These are phyloP conservation scores for Thymelicus sylvestris DNA, from an alignment of 2,888 invertebrate genomes.

Conservation along the genomic window DNA sequence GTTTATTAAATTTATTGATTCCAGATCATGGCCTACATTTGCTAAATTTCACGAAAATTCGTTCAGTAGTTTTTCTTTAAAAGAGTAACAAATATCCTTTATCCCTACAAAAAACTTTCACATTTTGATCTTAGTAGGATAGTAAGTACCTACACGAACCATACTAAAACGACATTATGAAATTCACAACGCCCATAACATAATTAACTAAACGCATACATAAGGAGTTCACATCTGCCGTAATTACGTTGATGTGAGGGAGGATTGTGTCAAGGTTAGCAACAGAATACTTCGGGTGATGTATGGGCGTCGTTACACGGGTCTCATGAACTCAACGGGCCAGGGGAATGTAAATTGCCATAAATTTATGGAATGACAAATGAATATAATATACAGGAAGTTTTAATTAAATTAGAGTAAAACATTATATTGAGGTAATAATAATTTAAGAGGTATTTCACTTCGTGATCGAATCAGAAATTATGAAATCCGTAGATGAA, in stretches of 20 bases:
- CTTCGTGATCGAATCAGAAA: no score
- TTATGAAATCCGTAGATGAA: no score
- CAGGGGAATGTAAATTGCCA: not conserved
- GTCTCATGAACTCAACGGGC: not conserved
- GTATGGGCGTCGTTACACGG: slow-evolving; percentile 1
- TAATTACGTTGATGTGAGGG: slow-evolving; percentile 6
- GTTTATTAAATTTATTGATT: no score
- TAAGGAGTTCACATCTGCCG: not conserved
- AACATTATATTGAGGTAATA: not conserved
- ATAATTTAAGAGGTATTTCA: no score
- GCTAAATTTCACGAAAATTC: no score
- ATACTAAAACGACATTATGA: not conserved
- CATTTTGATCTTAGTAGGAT: no score
- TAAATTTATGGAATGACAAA: slow-evolving; percentile 4
- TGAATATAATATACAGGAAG: not conserved
- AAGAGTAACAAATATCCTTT: no score
- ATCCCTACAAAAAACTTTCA: no score
- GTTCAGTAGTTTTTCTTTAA: no score
- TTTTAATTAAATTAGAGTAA: not conserved
- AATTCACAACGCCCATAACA: not conserved
- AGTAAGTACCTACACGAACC: no score
- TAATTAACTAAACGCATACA: slow-evolving; percentile 9
- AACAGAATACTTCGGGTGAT: slow-evolving; percentile 12
- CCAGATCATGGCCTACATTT: no score
- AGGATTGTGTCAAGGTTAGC: slow-evolving; percentile 1